Base-by-base conservation (phyloP, 2,113 vertebrate genomes). In the Gadus macrocephalus region DNA sequence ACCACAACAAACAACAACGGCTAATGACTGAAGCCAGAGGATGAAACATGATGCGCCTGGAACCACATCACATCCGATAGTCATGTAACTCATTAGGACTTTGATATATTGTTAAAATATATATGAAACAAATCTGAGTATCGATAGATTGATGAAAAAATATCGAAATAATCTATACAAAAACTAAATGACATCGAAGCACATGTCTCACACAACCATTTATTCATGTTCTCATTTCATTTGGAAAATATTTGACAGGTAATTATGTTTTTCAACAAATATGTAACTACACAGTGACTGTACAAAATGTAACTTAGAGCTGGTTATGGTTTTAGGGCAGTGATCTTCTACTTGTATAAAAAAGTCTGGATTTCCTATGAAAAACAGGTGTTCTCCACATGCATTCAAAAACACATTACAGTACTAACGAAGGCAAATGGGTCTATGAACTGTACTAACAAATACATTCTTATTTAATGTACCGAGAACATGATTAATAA, bases 371-470 rank as follows among this genome's bases (percentile, higher is more conserved):
- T 90, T 92, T 91, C 81, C 93, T 93, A 93, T 91, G 86, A 92
- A 93, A 66, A 92, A 76, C 60, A 88, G 74, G 74, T 49, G 42
- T 49, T 49, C 42, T 49, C 86, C 81, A 93, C 95, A 95, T 95
- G 95, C 94, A 93, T 94, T 93, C 89, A 89, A 88, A 91, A 94
- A 92, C 87, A 94, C 89, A 85, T 78, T 80, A 94, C 93, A 90
- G 92, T 89, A 86, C 78, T 74, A 91, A 93, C 11, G 77, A 90
- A 76, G 92, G 94, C 93, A 91, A 83, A 93, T 94, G 83, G 64
- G 77, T 85, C 90, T 94, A 93, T 94, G 93, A 91, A 95, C 92
- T 94, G 89, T 93, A 93, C 90, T 84, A 87, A 94, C 93, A 94
- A 35, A 87, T 85, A 91, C 85, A 89, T 90, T 90, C 88, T 78